Evolutionary conservation across 2,888 invertebrate genomes (phyloP).

Genomic region (Caenorhabditis sp.): DNA sequence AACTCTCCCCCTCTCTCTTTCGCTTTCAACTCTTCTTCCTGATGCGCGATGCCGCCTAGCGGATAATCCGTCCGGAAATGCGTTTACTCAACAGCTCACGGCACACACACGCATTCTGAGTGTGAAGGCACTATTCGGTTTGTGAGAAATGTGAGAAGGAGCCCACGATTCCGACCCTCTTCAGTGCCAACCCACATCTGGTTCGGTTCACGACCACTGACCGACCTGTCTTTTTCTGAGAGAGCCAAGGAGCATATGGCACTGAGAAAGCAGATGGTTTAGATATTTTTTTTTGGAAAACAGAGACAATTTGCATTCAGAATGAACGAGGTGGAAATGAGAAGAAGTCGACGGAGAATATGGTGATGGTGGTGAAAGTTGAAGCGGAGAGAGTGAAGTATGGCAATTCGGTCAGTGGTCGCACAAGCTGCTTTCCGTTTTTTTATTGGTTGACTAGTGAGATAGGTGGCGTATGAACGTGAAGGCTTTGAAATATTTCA

Average conservation of each 20-base stretch:
- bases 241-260: constrained; percentile 48
- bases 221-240: constrained; percentile 3
- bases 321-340: background rate
- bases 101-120: constrained; percentile 26
- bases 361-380: background rate
- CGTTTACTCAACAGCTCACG: constrained; percentile 58
- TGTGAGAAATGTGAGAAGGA: constrained; percentile 50
- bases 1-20: constrained; percentile 27
- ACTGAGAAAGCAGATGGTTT: constrained; percentile 25
- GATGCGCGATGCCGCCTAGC: constrained; percentile 23
- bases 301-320: no score
- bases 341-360: background rate
- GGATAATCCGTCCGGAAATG: constrained; percentile 58
- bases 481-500: no score
- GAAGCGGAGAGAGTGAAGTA: constrained; percentile 4
- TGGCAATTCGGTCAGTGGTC: constrained; percentile 7
- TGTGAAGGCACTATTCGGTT: no score
- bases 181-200: constrained; percentile 23
- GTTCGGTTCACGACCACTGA: constrained; percentile 15
- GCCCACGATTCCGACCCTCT: constrained; percentile 10
- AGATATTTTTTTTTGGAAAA: no score
- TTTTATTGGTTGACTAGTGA: no score
- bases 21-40: no score
- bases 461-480: no score
- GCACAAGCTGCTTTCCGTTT: no score